These are phyloP conservation scores for Neogale vison DNA, from an alignment of 2,113 vertebrate species.

Conservation along the genomic window DNA sequence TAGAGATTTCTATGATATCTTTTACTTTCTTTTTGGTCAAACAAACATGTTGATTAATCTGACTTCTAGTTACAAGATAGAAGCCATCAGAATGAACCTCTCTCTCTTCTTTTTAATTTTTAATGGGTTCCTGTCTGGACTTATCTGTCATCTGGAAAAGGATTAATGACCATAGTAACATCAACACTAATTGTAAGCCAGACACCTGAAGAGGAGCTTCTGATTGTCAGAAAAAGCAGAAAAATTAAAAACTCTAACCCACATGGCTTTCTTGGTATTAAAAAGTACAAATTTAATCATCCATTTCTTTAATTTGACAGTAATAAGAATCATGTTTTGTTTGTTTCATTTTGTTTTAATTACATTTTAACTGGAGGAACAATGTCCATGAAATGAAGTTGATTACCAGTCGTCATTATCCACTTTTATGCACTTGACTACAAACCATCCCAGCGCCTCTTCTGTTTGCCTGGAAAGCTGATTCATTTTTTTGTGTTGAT, in stretches of 20 bases:
- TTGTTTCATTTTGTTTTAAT: conserved; percentile 50
- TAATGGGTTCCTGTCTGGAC: neutral
- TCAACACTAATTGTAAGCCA: neutral
- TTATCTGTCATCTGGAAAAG: neutral
- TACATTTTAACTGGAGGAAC: conserved; percentile 22
- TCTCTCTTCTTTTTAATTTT: neutral
- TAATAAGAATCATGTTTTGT: neutral
- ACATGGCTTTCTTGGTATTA: neutral
- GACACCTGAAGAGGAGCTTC: neutral
- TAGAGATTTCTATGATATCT: neutral
- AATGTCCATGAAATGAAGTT: neutral
- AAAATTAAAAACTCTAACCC: neutral
- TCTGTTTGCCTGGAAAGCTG: conserved; percentile 28
- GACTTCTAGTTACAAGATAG: neutral
- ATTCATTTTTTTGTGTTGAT: conserved; percentile 28
- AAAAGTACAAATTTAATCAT: neutral
- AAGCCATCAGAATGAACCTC: neutral
- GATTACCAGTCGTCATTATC: neutral
- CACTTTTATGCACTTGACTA: neutral
- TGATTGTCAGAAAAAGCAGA: neutral
- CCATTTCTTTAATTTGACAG: neutral
- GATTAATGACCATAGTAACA: neutral
- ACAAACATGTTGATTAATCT: neutral
- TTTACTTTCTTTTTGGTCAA: conserved; percentile 39
- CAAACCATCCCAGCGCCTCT: neutral